Percentiles rank a stretch among this genome's conserved stretches.
Conservation (phyloP, 2,888 invertebrate species). For the Acrobasis suavella region DNA sequence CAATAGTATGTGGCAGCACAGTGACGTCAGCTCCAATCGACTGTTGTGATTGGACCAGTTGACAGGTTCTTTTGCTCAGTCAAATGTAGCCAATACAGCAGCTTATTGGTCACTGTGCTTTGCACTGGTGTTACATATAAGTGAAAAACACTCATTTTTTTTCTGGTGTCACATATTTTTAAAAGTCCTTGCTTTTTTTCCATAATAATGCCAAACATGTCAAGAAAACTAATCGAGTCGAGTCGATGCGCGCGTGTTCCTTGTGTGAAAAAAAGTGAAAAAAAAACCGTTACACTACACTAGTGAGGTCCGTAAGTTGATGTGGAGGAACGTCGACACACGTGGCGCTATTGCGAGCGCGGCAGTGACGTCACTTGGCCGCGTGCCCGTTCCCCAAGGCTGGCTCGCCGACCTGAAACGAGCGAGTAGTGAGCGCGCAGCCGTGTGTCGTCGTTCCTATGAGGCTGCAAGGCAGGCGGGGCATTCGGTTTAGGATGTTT, state of each 20-base stretch:
- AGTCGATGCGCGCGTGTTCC: background rate
- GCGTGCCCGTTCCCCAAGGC: constrained; percentile 70
- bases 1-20: too few species aligned
- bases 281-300: constrained; percentile 67
- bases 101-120: too few species aligned
- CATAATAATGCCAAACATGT: too few species aligned
- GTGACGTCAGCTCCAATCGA: too few species aligned
- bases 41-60: too few species aligned
- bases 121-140: too few species aligned
- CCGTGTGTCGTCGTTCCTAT: constrained; percentile 81
- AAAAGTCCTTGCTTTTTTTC: too few species aligned
- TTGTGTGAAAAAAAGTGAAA: constrained; percentile 33
- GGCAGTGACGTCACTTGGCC: constrained; percentile 64
- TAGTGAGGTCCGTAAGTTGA: constrained; percentile 79
- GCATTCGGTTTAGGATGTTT: background rate
- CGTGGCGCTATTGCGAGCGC: constrained; percentile 55
- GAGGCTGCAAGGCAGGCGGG: constrained; percentile 49
- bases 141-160: too few species aligned
- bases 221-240: too few species aligned
- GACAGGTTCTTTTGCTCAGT: too few species aligned
- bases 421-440: constrained; percentile 66
- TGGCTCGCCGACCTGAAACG: constrained; percentile 73
- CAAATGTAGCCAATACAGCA: too few species aligned
- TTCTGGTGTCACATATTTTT: too few species aligned
- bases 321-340: constrained; percentile 80